Conservation (phyloP, 2,113 vertebrate species). For the Baryphthengus martii region DNA sequence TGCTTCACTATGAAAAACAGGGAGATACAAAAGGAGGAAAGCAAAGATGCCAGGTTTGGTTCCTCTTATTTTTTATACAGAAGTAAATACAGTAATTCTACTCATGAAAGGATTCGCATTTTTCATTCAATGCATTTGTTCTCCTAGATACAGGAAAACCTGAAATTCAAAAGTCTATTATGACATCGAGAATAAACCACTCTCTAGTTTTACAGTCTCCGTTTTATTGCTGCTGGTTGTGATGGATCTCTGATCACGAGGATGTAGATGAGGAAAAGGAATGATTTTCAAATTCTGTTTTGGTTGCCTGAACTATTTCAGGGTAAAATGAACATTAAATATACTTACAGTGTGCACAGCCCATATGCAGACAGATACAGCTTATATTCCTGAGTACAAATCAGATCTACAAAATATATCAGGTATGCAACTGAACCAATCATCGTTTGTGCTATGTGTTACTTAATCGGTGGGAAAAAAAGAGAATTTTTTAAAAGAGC, state of each 20-base stretch:
- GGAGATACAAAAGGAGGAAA: background rate
- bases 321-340: conserved; percentile 23
- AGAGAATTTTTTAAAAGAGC: conserved; percentile 19
- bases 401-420: conserved; percentile 14
- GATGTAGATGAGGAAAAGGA: background rate
- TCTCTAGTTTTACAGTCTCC: conserved; percentile 13
- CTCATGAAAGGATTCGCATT: background rate
- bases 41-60: background rate
- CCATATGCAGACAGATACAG: background rate
- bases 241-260: background rate
- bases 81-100: background rate
- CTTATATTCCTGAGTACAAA: conserved; percentile 57
- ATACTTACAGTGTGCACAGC: conserved; percentile 28
- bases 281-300: background rate
- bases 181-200: background rate
- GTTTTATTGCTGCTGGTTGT: conserved; percentile 53
- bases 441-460: background rate
- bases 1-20: background rate
- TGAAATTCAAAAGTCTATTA: background rate
- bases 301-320: background rate
- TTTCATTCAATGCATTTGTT: background rate
- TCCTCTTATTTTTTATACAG: background rate
- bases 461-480: conserved; percentile 54
- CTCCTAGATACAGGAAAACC: background rate
- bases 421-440: background rate